Evolutionary conservation across 2,113 vertebrate genomes (phyloP), one percentile per base, ranked within the genome.

Genomic region (Halichoerus grypus): DNA sequence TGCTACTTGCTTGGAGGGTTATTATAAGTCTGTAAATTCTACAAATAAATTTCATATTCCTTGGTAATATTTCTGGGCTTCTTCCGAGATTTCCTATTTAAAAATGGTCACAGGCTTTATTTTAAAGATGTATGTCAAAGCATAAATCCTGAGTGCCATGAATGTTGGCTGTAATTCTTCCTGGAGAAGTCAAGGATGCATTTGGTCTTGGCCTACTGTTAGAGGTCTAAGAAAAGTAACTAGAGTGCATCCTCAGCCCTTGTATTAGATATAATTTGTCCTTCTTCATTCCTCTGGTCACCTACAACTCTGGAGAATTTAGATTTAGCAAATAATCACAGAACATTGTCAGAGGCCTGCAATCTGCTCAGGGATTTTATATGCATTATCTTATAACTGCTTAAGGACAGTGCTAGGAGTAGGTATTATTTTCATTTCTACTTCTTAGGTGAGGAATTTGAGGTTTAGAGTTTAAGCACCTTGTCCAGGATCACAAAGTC

Each of bases 1-100:
- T 96, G 33, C n/a, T 55, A n/a, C 49, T 96, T 96, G 51, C 87
- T 84, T 95, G 46, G 84, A 93, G 76, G 85, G 88, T 94, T 96
- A 82, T 91, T 94, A 31, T 91, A 96, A 95, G 59, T 88, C 81
- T 92, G 10, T 95, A 95, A 96, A 91, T 97, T 96, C 57, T 81
- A 81, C 24, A 88, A 90, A 91, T 95, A 96, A 61, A 90, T 96
- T 96, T 97, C 39, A 72, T 46, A 92, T 95, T 95, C n/a, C 6
- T 77, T 88, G 74, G 24, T 83, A 97, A 86, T 92, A 74, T 55
- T 96, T 93, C 13, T 95, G 79, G 39, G 36, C 36, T 97, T 22
- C 80, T 96, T 96, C 69, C 80, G 86, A 92, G 67, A 80, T 26
- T 94, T 93, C 49, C 84, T 19, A 94, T 90, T 97, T 95, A 33